Evolutionary conservation across 2,113 vertebrate genomes (phyloP).

Genomic region (Tupaia chinensis): DNA sequence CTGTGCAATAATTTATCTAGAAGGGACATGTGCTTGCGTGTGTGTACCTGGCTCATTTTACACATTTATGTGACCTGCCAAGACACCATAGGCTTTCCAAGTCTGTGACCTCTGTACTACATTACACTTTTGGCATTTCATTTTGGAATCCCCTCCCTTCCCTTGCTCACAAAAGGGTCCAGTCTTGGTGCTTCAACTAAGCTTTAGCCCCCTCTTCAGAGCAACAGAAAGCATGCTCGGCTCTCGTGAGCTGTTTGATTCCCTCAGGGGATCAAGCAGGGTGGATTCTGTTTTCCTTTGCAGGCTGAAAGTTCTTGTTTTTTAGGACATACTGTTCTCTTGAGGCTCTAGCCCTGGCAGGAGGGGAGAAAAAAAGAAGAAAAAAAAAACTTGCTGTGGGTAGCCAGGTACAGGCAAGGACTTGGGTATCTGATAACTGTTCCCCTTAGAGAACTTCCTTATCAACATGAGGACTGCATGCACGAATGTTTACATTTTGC

Average conservation of each 20-base stretch:
- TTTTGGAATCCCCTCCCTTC: background rate
- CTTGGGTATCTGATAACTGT: background rate
- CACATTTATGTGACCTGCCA: background rate
- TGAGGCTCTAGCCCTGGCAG: slow-evolving; percentile 4
- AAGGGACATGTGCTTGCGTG: background rate
- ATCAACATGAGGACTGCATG: background rate
- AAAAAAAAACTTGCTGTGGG: background rate
- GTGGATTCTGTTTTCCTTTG: slow-evolving; percentile 45
- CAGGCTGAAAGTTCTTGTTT: slow-evolving; percentile 14
- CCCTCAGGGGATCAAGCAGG: slow-evolving; percentile 24
- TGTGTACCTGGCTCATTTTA: background rate
- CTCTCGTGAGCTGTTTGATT: background rate
- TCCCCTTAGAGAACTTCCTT: background rate
- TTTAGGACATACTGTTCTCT: slow-evolving; percentile 58
- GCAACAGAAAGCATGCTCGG: background rate
- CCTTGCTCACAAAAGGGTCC: background rate
- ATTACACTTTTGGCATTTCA: background rate
- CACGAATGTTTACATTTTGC: background rate
- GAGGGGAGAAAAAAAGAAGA: background rate
- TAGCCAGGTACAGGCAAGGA: background rate
- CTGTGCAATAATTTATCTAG: background rate
- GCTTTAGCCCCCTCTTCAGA: background rate
- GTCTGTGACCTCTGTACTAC: background rate
- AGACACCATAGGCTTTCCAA: background rate
- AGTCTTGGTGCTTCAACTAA: background rate